Evolutionary conservation across 2,113 vertebrate genomes (phyloP).

Genomic region (Aldabrachelys gigantea): DNA sequence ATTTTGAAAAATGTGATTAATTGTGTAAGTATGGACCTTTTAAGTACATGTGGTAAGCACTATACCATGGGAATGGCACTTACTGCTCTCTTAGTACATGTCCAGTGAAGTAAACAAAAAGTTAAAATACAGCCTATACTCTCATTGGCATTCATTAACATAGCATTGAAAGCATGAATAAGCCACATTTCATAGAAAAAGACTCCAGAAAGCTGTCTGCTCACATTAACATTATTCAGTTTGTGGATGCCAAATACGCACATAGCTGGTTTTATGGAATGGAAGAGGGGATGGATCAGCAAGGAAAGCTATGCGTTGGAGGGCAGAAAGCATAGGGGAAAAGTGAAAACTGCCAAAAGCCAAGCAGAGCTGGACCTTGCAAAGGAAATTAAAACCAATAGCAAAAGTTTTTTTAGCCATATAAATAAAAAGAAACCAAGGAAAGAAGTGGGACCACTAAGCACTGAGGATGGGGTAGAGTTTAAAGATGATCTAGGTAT

Average conservation of each 20-base stretch:
- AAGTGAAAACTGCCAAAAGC: background rate
- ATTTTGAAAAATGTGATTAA: slow-evolving; percentile 74
- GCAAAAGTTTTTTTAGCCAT: background rate
- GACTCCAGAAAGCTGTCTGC: slow-evolving; percentile 76
- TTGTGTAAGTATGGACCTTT: slow-evolving; percentile 69
- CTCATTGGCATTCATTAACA: slow-evolving; percentile 78
- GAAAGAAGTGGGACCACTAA: background rate
- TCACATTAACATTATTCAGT: slow-evolving; percentile 73
- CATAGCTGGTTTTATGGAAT: slow-evolving; percentile 67
- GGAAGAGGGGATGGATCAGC: background rate
- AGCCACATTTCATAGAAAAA: slow-evolving; percentile 78
- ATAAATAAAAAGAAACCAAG: background rate
- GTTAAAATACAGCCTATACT: slow-evolving; percentile 70
- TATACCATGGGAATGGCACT: slow-evolving; percentile 69
- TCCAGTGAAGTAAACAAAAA: slow-evolving; percentile 74
- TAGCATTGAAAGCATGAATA: slow-evolving; percentile 74
- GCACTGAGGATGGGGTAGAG: background rate
- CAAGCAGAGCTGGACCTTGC: background rate
- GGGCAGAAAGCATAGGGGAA: background rate
- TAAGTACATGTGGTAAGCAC: slow-evolving; percentile 59
- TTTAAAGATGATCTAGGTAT: background rate
- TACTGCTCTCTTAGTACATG: slow-evolving; percentile 70
- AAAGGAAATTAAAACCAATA: background rate
- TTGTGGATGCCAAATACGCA: slow-evolving; percentile 67
- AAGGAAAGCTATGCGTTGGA: background rate